Evolutionary conservation across 2,888 invertebrate genomes (phyloP), one percentile per base, ranked within the genome.

Genomic region (Cryptocephalus moraei): DNA sequence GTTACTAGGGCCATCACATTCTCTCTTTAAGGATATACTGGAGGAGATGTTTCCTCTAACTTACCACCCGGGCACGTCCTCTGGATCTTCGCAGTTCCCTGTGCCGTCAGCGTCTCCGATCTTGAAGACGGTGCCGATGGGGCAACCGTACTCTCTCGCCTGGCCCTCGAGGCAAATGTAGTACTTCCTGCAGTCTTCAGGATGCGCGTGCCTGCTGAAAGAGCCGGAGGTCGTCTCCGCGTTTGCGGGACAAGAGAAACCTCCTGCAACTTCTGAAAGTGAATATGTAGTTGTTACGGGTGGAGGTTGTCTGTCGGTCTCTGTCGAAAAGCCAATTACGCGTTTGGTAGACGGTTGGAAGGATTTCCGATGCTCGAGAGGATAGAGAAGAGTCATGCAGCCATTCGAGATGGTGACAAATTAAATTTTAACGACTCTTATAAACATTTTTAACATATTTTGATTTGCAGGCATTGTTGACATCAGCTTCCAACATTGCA

Each of bases 41-140:
- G n/a, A n/a, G n/a, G n/a, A n/a, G n/a, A n/a, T n/a, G n/a, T n/a
- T n/a, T 6, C 22, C 22, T 22, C 22, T 31, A 47, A 59, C 89
- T 86, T 73, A 91, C 91, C 92, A 93, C 81, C 92, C 93, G 72
- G 87, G 89, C 77, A 93, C 93, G 71, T 91, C 91, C 76, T 91
- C 91, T 57, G 93, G 93, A 68, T 92, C 92, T 73, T 91, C 89
- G 73, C 93, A 94, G 78, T 90, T 90, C 58, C 92, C 91, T 60
- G 86, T 84, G 64, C 91, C 92, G 61, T 92, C 91, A 64, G 84
- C 74, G 65, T 89, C 89, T 50, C 91, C 91, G 72, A 92, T 91
- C 73, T 91, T 91, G 84, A 92, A 94, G 45, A 93, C 93, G 48
- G 92, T 92, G 48, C 93, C 93, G 67, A 94, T 90, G 64, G 92